Conservation (phyloP, 2,113 vertebrate genomes). For the Crotalus helleri region DNA sequence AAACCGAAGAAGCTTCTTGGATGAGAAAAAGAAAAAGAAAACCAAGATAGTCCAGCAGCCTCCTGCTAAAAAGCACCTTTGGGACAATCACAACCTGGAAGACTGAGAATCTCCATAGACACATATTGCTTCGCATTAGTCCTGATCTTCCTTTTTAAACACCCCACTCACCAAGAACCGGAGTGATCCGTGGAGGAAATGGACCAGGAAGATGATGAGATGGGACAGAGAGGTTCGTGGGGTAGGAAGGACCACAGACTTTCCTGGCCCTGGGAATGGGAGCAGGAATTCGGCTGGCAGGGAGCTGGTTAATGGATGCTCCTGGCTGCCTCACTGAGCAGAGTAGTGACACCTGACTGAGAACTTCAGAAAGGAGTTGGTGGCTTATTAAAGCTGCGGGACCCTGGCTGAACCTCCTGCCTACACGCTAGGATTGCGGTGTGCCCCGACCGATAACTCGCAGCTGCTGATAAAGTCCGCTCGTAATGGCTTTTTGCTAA, state of each 20-base stretch:
- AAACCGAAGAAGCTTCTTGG: too few species aligned
- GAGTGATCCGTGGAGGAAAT: background rate
- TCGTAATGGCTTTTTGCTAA: conserved; percentile 96
- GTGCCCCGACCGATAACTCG: conserved; percentile 79
- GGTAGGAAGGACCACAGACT: background rate
- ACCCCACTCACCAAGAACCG: too few species aligned
- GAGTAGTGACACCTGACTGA: conserved; percentile 70
- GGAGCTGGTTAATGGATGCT: conserved; percentile 49
- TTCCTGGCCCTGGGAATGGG: accelerated
- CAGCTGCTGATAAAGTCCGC: conserved; percentile 86
- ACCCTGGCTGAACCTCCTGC: conserved; percentile 68
- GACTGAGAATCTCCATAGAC: too few species aligned
- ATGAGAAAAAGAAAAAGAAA: too few species aligned
- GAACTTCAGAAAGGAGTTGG: conserved; percentile 74
- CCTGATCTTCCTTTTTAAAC: background rate
- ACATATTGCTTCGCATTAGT: too few species aligned
- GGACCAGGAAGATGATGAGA: background rate
- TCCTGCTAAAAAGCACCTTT: too few species aligned
- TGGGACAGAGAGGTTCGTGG: background rate
- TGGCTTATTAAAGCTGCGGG: conserved; percentile 76
- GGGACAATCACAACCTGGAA: too few species aligned
- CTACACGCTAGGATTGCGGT: conserved; percentile 77
- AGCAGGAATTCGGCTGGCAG: background rate
- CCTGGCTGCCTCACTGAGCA: conserved; percentile 58
- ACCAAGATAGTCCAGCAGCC: too few species aligned